Conservation (phyloP, 1,140 invertebrate species). For the Drosophila rufa region DNA sequence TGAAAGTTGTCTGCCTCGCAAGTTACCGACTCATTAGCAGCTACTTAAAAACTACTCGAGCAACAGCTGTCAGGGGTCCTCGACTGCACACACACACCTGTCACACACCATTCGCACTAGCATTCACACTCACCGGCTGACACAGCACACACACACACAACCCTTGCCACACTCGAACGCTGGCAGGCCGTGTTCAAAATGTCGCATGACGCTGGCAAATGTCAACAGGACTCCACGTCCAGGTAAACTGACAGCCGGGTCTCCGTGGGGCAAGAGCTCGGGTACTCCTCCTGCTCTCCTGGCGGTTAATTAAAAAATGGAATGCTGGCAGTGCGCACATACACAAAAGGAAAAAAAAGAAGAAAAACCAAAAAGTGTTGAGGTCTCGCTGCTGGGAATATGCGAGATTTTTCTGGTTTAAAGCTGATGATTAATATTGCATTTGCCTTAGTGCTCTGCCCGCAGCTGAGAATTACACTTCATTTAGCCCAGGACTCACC, state of each 20-base stretch:
- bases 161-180: slow-evolving; percentile 8
- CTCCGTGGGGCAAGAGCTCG: slow-evolving; percentile 25
- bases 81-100: slow-evolving; percentile 7
- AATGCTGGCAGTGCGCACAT: slow-evolving; percentile 26
- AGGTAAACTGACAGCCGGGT: slow-evolving; percentile 67
- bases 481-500: slow-evolving; percentile 53
- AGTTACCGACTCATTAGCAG: slow-evolving; percentile 74
- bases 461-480: slow-evolving; percentile 36
- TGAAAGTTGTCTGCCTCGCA: slow-evolving; percentile 40
- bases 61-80: slow-evolving; percentile 72
- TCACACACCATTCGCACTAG: background rate
- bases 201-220: slow-evolving; percentile 73
- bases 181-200: slow-evolving; percentile 54
- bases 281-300: slow-evolving; percentile 44
- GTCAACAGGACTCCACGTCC: slow-evolving; percentile 73
- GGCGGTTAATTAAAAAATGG: slow-evolving; percentile 78
- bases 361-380: slow-evolving; percentile 41
- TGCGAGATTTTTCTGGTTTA: slow-evolving; percentile 21
- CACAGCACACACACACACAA: slow-evolving; percentile 4
- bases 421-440: slow-evolving; percentile 65
- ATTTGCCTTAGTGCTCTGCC: slow-evolving; percentile 30
- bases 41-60: slow-evolving; percentile 79
- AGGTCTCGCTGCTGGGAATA: slow-evolving; percentile 26
- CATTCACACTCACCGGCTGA: slow-evolving; percentile 10
- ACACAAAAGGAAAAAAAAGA: background rate